phyloP scores from a whole-genome alignment of 2,888 invertebrate species.

The Megamerina dolium region DNA sequence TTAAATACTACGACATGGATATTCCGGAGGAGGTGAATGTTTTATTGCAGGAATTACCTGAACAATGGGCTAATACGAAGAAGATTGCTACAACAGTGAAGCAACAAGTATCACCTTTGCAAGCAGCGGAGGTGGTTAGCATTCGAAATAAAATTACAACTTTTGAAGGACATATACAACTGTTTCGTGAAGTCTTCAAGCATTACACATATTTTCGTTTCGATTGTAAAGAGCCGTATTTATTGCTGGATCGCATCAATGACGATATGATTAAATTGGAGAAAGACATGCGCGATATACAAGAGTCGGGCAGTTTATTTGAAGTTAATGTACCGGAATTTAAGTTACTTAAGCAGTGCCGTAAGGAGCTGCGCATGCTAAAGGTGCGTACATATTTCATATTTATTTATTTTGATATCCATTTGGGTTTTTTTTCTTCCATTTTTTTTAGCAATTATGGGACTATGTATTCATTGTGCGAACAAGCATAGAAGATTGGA shows the following conservation, averaged over 20 bases:
- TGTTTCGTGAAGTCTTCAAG: slow-evolving; percentile 84
- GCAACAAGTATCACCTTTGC: slow-evolving; percentile 90
- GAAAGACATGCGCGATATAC: slow-evolving; percentile 77
- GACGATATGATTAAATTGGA: slow-evolving; percentile 74
- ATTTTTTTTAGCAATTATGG: slow-evolving; percentile 72
- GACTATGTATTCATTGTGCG: slow-evolving; percentile 87
- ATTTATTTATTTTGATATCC: not conserved
- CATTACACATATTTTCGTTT: slow-evolving; percentile 71
- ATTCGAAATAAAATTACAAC: slow-evolving; percentile 79
- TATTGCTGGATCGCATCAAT: slow-evolving; percentile 70
- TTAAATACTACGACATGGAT: slow-evolving; percentile 93
- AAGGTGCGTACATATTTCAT: slow-evolving; percentile 56
- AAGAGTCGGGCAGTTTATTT: slow-evolving; percentile 86
- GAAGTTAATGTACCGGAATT: slow-evolving; percentile 95
- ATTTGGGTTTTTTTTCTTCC: not conserved
- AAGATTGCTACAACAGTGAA: slow-evolving; percentile 86
- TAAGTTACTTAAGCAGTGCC: slow-evolving; percentile 83
- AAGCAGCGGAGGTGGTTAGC: slow-evolving; percentile 88
- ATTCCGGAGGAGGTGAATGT: slow-evolving; percentile 94
- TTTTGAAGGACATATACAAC: slow-evolving; percentile 77
- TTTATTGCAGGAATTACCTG: slow-evolving; percentile 84
- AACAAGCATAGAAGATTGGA: slow-evolving; percentile 93
- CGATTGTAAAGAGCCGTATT: slow-evolving; percentile 67
- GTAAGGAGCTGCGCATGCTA: slow-evolving; percentile 80
- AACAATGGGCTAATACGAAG: slow-evolving; percentile 93